Percentiles rank a stretch among this genome's conserved stretches.
phyloP scores from a whole-genome alignment of 2,888 invertebrate species.

The Drosophila cyrtoloma region DNA sequence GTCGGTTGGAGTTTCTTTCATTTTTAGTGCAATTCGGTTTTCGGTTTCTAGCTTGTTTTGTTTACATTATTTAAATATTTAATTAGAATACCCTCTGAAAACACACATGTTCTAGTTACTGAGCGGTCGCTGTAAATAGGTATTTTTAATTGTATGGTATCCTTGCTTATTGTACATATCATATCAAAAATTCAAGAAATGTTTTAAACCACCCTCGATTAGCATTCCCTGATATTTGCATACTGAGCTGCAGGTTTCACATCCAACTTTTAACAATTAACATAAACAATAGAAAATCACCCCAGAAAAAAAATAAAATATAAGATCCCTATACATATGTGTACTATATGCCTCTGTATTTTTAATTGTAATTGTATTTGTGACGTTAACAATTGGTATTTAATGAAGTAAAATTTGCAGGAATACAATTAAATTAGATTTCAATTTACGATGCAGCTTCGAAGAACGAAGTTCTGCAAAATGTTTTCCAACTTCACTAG shows the following conservation, averaged over 20 bases:
- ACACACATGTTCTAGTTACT: background rate
- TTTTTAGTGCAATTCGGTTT: background rate
- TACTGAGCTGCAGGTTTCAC: constrained; percentile 35
- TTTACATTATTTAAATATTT: background rate
- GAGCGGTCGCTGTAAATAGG: constrained; percentile 1
- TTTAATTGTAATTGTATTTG: constrained; percentile 13
- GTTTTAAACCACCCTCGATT: constrained; percentile 8
- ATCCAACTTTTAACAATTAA: constrained; percentile 26
- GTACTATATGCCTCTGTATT: constrained; percentile 6
- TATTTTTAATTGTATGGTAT: background rate
- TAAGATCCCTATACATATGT: constrained; percentile 13
- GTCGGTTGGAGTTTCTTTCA: background rate
- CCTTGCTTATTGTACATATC: constrained; percentile 33
- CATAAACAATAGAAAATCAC: constrained; percentile 13
- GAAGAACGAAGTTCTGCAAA: constrained; percentile 12
- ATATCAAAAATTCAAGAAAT: constrained; percentile 17
- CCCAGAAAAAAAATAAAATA: background rate
- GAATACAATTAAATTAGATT: constrained; percentile 21
- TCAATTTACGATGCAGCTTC: background rate
- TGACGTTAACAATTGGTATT: constrained; percentile 40
- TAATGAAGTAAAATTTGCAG: constrained; percentile 35
- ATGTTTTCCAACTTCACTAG: background rate
- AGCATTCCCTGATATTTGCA: constrained; percentile 4
- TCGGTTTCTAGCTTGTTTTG: background rate
- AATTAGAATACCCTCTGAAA: background rate